Base-by-base conservation (phyloP, 2,888 invertebrate species). In the Euclidia mi region DNA sequence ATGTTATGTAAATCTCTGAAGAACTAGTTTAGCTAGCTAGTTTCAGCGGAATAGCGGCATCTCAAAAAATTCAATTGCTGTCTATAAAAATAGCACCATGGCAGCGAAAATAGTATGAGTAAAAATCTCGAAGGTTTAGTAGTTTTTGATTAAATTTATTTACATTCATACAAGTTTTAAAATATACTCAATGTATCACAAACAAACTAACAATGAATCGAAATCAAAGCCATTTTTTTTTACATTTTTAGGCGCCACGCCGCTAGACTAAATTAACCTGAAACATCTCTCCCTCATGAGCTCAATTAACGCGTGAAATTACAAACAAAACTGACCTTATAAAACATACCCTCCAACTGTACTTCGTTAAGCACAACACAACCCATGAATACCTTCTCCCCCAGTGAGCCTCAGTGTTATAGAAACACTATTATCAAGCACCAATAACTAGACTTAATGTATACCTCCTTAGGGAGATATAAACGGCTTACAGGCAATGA, bases 391-490 rank as follows among this genome's bases (percentile, higher is more conserved):
- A 46, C 17, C n/a, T 14, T 18, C 29, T 14, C 28, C 17, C n/a
- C 40, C 31, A 18, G 10, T 2, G 20, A 32, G 12, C 10, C 18
- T 31, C 29, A 18, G 29, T 43, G 18, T 25, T 18, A 37, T 15
- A 35, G 37, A 18, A 15, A 35, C 3, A 34, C 17, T 40, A 53
- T 15, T 53, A 47, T 35, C 18, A 12, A 48, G 17, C 9, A 38
- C 44, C 28, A 44, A 44, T 51, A 51, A 44, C 29, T 44, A 51
- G 35, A 48, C 43, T 44, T 18, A 40, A 42, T 42, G 31, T 48
- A 49, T 40, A n/a, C 10, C 44, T 45, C 56, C 35, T 41, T 40
- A 31, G 56, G 40, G 56, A 56, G 40, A 2, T 9, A 49, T 56
- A 56, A 56, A 28, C n/a, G 38, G 40, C 34, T 44, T 49, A 44